Percentiles rank a stretch among this genome's conserved stretches.
Conservation (phyloP, 2,797 vertebrate genomes). For the Pseudochirops cupreus region DNA sequence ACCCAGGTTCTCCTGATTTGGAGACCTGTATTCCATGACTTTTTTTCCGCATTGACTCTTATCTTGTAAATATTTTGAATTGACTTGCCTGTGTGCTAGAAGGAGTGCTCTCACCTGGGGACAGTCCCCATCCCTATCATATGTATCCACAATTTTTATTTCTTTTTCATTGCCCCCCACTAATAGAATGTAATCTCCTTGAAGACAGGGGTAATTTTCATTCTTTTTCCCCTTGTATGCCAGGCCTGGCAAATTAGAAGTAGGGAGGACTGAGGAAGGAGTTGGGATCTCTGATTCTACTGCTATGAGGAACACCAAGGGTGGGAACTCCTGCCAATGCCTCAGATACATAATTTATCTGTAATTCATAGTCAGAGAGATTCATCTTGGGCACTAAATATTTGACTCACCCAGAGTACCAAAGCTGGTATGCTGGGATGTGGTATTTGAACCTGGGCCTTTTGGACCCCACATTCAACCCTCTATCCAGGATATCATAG, state of each 20-base stretch:
- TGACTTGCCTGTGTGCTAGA: not conserved
- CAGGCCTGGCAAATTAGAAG: not conserved
- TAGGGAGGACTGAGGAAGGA: rapidly evolving
- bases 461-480: not conserved
- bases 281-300: not conserved
- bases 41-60: no score
- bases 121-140: not conserved
- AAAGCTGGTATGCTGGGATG: not conserved
- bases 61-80: no score
- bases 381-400: not conserved
- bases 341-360: not conserved
- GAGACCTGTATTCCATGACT: not conserved
- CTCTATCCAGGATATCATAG: not conserved
- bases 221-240: not conserved
- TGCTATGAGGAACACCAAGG: not conserved
- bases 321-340: not conserved
- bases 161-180: not conserved
- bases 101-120: not conserved
- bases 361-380: not conserved
- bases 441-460: no score
- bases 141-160: not conserved
- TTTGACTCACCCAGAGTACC: not conserved
- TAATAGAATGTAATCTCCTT: not conserved
- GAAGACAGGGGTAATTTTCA: not conserved
- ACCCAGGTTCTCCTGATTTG: no score